Evolutionary conservation across 2,113 vertebrate species (phyloP), one percentile per base, ranked within the genome.

Genomic region (Mirounga angustirostris): DNA sequence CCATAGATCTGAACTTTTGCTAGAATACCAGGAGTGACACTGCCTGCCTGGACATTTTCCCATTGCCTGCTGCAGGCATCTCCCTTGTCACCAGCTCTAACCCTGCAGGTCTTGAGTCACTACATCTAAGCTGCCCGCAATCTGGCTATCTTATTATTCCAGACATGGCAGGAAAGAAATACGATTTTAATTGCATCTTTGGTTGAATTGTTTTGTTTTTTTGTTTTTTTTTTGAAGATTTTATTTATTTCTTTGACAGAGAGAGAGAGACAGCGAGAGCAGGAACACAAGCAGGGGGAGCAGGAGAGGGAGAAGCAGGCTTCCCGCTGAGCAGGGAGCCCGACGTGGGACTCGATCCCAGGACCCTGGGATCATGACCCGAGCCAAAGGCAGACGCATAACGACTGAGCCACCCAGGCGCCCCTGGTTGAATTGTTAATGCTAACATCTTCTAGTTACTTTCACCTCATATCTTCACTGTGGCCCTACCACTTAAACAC

Each of bases 111-210:
- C 63, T 81, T 33, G 9, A 78, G 24, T 52, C 91, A 91, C 13
- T 59, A 58, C 4, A 40, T 33, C 67, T 5, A 65, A 69, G 59
- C 81, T 94, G 74, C 65, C 50, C 74, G 50, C 36, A 89, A 87
- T 86, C 71, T 96, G 95, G 40, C n/a, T 69, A 82, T n/a, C 59
- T 89, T 54, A 40, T 65, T 93, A 50, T 79, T 89, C 33, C 56
- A 93, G 56, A 79, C 43, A 24, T 2, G 63, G 54, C 40, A 88
- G 22, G n/a, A 78, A 87, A 89, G 58, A 93, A 69, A 26, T 59
- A 54, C 2, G 36, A 21, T 79, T 86, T 95, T 85, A 86, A 91
- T 79, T 94, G 54, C 1, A 78, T 46, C 43, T 96, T 86, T 52
- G 85, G 21, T 65, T 87, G 63, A 85, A 78, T 18, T 61, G 36